Conservation (phyloP, 2,113 vertebrate genomes). For the Odontesthes bonariensis region DNA sequence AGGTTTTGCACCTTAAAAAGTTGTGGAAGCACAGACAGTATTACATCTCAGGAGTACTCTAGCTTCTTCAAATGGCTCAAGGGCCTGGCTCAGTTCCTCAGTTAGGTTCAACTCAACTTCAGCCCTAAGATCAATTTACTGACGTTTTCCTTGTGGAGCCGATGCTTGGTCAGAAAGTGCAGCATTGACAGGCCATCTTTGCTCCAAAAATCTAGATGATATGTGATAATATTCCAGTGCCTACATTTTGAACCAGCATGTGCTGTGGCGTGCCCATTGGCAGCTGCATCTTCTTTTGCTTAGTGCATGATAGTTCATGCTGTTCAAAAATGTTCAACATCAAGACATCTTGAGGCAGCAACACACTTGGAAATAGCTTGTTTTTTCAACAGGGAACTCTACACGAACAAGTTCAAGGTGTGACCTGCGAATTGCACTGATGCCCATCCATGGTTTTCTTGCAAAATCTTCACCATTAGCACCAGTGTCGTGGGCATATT, state of each 20-base stretch:
- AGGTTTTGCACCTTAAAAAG: too few relatives aligned
- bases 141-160: too few relatives aligned
- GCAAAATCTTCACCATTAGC: constrained; percentile 32
- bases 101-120: too few relatives aligned
- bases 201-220: too few relatives aligned
- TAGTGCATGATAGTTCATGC: constrained; percentile 46
- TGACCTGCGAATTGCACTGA: constrained; percentile 47
- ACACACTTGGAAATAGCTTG: constrained; percentile 5
- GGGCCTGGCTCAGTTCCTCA: too few relatives aligned
- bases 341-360: constrained; percentile 24
- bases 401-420: constrained; percentile 41
- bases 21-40: too few relatives aligned
- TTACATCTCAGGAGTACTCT: too few relatives aligned
- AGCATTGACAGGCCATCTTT: too few relatives aligned
- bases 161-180: too few relatives aligned
- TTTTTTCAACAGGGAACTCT: constrained; percentile 17
- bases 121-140: too few relatives aligned
- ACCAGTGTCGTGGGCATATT: constrained; percentile 45
- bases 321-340: constrained; percentile 43
- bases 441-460: constrained; percentile 17
- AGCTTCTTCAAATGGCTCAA: too few relatives aligned
- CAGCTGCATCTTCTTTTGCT: constrained; percentile 39
- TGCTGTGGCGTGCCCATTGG: constrained; percentile 8
- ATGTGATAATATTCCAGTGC: too few relatives aligned
- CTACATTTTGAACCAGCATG: constrained; percentile 12